phyloP scores from a whole-genome alignment of 2,797 vertebrate genomes.

The Thamnophis elegans region DNA sequence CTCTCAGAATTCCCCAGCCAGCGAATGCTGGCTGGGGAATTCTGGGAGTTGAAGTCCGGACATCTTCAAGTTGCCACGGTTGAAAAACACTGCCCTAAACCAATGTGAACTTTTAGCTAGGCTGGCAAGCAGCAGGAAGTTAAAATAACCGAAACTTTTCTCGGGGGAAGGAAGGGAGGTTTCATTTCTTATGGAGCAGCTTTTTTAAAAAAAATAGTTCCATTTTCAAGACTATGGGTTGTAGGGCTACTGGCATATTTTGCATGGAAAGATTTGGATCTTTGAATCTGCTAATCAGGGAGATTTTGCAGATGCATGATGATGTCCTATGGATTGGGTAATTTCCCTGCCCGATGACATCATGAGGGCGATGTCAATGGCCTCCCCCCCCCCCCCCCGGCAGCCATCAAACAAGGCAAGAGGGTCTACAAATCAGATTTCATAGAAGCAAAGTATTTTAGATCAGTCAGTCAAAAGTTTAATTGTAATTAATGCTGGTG shows the following conservation, averaged over 20 bases:
- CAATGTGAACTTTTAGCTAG: neutral
- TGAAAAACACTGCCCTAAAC: too few species aligned
- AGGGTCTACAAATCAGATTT: neutral
- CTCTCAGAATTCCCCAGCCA: too few species aligned
- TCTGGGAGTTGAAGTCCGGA: too few species aligned
- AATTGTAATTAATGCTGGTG: neutral
- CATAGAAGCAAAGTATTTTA: neutral
- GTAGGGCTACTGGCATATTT: neutral
- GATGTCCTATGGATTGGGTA: neutral
- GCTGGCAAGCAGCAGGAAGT: neutral
- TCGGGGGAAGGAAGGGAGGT: neutral
- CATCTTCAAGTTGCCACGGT: too few species aligned
- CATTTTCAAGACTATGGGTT: neutral
- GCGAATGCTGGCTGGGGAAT: too few species aligned
- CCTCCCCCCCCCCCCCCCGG: neutral
- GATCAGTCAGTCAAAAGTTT: neutral
- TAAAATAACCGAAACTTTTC: neutral
- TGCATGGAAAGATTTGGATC: neutral
- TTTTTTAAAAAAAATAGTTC: neutral
- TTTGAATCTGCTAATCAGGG: neutral
- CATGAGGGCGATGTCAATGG: neutral
- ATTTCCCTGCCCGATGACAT: neutral
- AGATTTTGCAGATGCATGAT: neutral
- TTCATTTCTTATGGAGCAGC: neutral
- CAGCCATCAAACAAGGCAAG: neutral